Conservation (phyloP, 2,888 invertebrate species). For the Luperina testacea region DNA sequence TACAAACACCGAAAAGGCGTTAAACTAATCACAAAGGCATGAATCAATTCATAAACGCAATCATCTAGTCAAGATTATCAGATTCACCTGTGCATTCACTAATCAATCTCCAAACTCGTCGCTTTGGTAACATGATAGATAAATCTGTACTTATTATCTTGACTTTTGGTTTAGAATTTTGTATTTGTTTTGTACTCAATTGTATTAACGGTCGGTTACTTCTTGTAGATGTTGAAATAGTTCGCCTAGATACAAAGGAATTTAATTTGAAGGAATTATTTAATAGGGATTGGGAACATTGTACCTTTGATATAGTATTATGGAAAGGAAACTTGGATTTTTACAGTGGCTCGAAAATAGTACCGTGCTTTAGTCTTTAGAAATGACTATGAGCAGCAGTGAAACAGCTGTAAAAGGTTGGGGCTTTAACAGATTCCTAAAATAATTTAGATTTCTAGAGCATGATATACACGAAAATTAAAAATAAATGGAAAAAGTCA, state of each 20-base stretch:
- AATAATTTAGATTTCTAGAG: not conserved
- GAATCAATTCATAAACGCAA: constrained; percentile 26
- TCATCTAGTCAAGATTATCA: constrained; percentile 41
- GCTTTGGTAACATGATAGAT: constrained; percentile 25
- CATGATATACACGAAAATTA: not conserved
- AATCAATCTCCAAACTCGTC: constrained; percentile 55
- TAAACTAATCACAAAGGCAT: constrained; percentile 1
- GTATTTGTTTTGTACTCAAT: constrained; percentile 26
- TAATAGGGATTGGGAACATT: not conserved
- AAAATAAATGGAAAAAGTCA: not conserved
- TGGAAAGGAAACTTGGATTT: no score
- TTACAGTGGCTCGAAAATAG: not conserved
- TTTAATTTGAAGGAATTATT: not conserved
- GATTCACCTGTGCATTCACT: constrained; percentile 43
- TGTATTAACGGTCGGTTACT: constrained; percentile 12
- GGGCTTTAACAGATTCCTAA: accelerated
- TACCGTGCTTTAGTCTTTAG: not conserved
- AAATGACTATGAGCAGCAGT: not conserved
- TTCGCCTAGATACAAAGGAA: not conserved
- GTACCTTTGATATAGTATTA: not conserved
- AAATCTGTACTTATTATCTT: constrained; percentile 39
- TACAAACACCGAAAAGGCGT: not conserved
- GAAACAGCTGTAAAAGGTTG: not conserved
- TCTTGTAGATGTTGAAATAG: not conserved
- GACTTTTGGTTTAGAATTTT: constrained; percentile 17